A percentile compares a stretch with the other conserved stretches of the same genome.
Conservation (phyloP, 2,113 vertebrate genomes). For the Junco hyemalis region DNA sequence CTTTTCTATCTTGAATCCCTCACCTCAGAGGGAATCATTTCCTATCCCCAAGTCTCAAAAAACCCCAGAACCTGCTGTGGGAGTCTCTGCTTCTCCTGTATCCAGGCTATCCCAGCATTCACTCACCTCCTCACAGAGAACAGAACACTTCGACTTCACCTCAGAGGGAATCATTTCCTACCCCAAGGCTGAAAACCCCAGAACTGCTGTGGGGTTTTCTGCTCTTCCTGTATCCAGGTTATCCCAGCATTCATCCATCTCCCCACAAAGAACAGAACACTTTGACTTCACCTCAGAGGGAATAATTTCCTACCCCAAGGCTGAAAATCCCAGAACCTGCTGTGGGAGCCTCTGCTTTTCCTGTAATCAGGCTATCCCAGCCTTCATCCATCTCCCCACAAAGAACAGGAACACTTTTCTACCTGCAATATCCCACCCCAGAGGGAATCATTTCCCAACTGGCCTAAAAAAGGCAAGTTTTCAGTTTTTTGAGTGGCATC, state of each 20-base stretch:
- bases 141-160: not conserved
- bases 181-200: not conserved
- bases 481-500: not conserved
- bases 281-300: not conserved
- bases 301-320: not conserved
- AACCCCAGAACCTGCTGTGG: no score
- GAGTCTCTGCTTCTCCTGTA: not conserved
- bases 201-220: not conserved
- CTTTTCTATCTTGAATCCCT: no score
- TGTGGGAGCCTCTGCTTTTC: not conserved
- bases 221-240: rapidly evolving
- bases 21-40: not conserved
- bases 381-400: not conserved
- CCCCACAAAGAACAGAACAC: not conserved
- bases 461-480: not conserved
- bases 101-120: not conserved
- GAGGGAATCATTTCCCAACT: not conserved
- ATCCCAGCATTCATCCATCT: not conserved
- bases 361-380: not conserved
- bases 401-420: not conserved
- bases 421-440: not conserved
- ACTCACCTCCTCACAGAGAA: not conserved
- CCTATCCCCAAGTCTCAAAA: not conserved
- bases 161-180: not conserved
- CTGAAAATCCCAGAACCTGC: not conserved